Conservation (phyloP, 2,113 vertebrate genomes). For the Oncorhynchus masou region DNA sequence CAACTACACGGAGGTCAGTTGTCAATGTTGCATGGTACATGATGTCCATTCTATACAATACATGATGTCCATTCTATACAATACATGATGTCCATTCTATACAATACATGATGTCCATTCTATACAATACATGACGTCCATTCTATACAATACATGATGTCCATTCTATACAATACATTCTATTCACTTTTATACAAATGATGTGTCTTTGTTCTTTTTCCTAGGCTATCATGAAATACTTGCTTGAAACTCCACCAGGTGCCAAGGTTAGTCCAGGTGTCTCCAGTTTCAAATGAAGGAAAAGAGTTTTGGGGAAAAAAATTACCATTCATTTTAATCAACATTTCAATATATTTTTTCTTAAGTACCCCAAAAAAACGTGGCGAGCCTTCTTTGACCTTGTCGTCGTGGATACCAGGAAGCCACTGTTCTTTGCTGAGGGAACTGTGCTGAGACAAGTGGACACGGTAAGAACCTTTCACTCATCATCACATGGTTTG, state of each 20-base stretch:
- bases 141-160: background rate
- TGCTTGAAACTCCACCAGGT: constrained; percentile 67
- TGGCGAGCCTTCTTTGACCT: constrained; percentile 83
- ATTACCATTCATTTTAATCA: no score
- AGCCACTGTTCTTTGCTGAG: constrained; percentile 81
- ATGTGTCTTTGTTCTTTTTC: constrained; percentile 11
- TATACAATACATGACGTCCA: background rate
- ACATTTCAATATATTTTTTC: background rate
- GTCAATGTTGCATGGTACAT: background rate
- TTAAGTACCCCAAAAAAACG: constrained; percentile 13
- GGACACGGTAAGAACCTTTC: constrained; percentile 71
- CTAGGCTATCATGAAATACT: constrained; percentile 82
- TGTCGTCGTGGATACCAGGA: constrained; percentile 82
- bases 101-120: background rate
- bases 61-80: background rate
- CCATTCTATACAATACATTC: background rate
- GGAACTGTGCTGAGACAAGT: constrained; percentile 84
- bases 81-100: background rate
- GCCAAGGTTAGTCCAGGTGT: constrained; percentile 60
- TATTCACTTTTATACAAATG: background rate
- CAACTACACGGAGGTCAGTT: constrained; percentile 76
- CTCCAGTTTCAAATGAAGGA: background rate
- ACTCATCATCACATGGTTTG: background rate
- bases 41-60: background rate
- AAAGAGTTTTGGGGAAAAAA: no score